These are phyloP conservation scores for Amphipyra berbera DNA, from an alignment of 2,888 invertebrate species.

Conservation along the genomic window DNA sequence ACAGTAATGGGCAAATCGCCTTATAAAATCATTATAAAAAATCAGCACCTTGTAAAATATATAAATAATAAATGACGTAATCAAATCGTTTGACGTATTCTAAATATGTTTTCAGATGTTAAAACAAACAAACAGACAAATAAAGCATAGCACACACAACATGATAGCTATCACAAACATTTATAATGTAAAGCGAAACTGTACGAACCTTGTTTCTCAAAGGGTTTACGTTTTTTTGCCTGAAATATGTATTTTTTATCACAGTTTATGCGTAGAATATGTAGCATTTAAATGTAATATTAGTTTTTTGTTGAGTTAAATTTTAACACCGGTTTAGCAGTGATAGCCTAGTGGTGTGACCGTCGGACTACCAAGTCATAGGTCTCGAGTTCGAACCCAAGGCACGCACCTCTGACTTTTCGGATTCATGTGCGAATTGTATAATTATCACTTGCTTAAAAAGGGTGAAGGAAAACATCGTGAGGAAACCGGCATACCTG, in stretches of 20 bases:
- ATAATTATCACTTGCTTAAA: too few species aligned
- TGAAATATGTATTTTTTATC: conserved; percentile 18
- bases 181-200: conserved; percentile 62
- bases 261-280: conserved; percentile 3
- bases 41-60: neutral
- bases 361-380: too few species aligned
- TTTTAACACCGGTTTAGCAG: too few species aligned
- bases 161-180: conserved; percentile 69
- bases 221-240: conserved; percentile 66
- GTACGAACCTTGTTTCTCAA: conserved; percentile 82
- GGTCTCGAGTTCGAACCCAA: too few species aligned
- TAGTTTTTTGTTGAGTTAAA: too few species aligned
- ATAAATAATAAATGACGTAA: neutral
- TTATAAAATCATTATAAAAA: neutral
- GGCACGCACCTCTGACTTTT: too few species aligned
- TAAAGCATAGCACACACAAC: conserved; percentile 67
- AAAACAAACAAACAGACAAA: conserved; percentile 56
- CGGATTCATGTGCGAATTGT: too few species aligned
- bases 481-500: too few species aligned
- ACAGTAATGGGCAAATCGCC: too few species aligned
- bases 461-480: too few species aligned
- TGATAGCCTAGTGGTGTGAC: too few species aligned
- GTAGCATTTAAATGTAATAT: too few species aligned
- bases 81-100: conserved; percentile 15
- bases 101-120: conserved; percentile 47